Evolutionary conservation across 2,113 vertebrate genomes (phyloP).

Genomic region (Lepus timidus): DNA sequence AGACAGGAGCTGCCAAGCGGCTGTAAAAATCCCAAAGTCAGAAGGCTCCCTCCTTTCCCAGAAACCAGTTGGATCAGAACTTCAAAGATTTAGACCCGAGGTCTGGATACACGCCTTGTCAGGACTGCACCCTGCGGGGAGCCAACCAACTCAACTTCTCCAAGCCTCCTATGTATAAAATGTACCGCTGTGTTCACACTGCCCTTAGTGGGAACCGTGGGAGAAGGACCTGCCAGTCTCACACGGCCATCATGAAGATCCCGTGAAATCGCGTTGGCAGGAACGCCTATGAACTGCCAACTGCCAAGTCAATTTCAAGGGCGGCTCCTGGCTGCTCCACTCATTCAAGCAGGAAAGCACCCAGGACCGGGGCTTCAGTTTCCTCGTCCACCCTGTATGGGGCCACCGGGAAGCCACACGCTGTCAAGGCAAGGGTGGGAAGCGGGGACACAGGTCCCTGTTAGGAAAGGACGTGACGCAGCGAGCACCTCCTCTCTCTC

Average conservation of each 20-base stretch:
- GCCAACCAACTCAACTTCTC: not conserved
- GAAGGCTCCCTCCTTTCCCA: not conserved
- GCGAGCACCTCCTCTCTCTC: not conserved
- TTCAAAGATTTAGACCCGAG: constrained; percentile 1
- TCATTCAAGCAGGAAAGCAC: not conserved
- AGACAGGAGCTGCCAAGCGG: not conserved
- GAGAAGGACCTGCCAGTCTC: not conserved
- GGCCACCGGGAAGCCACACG: not conserved
- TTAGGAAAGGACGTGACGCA: not conserved
- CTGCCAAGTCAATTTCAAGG: not conserved
- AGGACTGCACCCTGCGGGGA: not conserved
- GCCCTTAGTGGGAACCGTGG: no score
- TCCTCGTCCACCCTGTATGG: not conserved
- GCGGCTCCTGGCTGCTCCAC: not conserved
- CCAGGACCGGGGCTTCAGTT: not conserved
- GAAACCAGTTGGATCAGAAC: constrained; percentile 1
- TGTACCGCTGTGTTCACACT: not conserved
- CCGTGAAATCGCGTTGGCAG: not conserved
- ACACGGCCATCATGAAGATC: not conserved
- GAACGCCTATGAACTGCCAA: not conserved
- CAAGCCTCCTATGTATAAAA: not conserved
- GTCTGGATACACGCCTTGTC: not conserved
- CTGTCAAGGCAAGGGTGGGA: not conserved
- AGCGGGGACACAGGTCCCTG: not conserved
- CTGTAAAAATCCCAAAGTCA: not conserved